Evolutionary conservation across 2,797 vertebrate species (phyloP), one percentile per base, ranked within the genome.

Genomic region (Aulostomus chinensis): DNA sequence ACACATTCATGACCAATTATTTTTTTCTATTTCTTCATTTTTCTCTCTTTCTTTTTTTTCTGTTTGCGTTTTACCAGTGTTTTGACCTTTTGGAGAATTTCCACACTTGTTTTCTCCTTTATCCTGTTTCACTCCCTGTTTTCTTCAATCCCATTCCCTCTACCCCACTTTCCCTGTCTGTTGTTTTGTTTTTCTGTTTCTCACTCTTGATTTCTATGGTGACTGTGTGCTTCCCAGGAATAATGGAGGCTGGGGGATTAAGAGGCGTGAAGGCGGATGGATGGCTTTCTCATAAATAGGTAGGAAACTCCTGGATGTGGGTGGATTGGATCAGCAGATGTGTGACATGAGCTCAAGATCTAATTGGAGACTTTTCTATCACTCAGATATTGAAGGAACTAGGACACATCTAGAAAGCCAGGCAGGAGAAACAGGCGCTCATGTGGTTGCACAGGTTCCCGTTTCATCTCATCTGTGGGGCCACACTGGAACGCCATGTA

Each of bases 201-300:
- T 80, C 35, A 6, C 53, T 78, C 54, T 66, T 63, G 76, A 91
- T 92, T 89, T 88, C 89, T 91, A 92, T 91, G 90, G 90, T 80
- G 88, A 92, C 89, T 86, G 77, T 67, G 83, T 48, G 14, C 84
- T 90, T 91, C 86, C 81, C 78, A 83, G 85, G 86, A 87, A 89
- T 87, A 88, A 86, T 83, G 81, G 88, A 85, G 85, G 85, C 87
- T 68, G 69, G 68, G 86, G 89, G 89, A 91, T 90, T 89, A 85
- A 75, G 78, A 89, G 86, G 86, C 80, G 77, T 85, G 85, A 92
- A 89, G 75, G 81, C 69, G 69, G 76, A 86, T 74, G 80, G 86
- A 87, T 89, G 85, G 80, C 81, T 90, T 89, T 91, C 87, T 91
- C 87, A 89, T 89, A 86, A 89, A 90, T 88, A 91, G 87, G 88